Base-by-base conservation (phyloP, 2,113 vertebrate genomes). In the Empidonax alnorum region DNA sequence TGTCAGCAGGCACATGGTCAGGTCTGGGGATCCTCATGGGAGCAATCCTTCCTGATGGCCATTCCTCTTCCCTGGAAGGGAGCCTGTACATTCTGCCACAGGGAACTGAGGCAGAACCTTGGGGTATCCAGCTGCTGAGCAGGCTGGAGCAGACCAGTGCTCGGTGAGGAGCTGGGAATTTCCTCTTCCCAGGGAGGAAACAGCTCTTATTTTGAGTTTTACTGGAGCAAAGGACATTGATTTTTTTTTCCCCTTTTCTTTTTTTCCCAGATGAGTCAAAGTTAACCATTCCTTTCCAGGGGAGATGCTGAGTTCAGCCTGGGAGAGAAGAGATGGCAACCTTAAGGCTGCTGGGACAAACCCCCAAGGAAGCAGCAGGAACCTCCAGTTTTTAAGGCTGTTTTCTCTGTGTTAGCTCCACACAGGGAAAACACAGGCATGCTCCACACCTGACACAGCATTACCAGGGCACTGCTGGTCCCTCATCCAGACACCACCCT, bases 201-300 rank as follows among this genome's bases (percentile, higher is more conserved):
- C 22, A 35, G 27, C 27, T 96, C 81, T 44, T 95, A 75, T 94
- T 95, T 96, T 89, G 44, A 87, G 74, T 79, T 78, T 81, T 89
- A 30, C 35, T 91, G 39, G 77, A 74, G 56, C 56, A 95, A 78
- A 95, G 17, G 30, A 55, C 9, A 6, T 76, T 14, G 7, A 30
- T 77, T 83, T 66, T 0, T 46, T 67, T 44, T 17, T 11, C 2
- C 2, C 44, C 59, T 53, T 58, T 42, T 17, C 39, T 15, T 61
- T 46, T 49, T 25, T 30, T 2, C 1, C 46, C 58, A 56, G 27
- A n/a, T 87, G 55, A 89, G 68, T 86, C 75, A 82, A 65, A 77
- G 66, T 25, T 84, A 61, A 80, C 65, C 1, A 0, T 74, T 94
- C 8, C 28, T 69, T 61, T 79, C 25, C 53, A 42, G 74, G 35